Conservation (phyloP, 2,888 invertebrate species). For the Lasioglossum lativentre region DNA sequence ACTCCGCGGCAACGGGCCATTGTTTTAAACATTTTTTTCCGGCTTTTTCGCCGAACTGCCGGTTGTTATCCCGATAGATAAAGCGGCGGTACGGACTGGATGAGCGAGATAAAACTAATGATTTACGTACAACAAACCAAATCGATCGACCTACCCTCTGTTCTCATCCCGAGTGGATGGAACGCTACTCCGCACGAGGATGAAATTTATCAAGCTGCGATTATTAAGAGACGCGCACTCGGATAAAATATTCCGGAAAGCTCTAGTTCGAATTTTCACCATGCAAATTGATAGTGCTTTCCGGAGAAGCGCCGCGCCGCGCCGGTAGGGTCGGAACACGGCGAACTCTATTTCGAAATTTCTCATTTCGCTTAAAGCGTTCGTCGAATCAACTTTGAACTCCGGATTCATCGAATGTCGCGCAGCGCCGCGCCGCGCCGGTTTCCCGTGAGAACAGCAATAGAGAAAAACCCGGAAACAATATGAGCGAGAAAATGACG, state of each 20-base stretch:
- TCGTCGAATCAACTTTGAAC: neutral
- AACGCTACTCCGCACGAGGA: slow-evolving; percentile 74
- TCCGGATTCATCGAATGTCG: slow-evolving; percentile 13
- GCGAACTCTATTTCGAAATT: too few relatives aligned
- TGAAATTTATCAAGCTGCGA: slow-evolving; percentile 57
- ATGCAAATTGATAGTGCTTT: too few relatives aligned
- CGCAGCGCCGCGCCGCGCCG: slow-evolving; percentile 21
- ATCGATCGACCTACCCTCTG: slow-evolving; percentile 53
- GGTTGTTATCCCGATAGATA: slow-evolving; percentile 81
- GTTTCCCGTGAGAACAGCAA: slow-evolving; percentile 2
- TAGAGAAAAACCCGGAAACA: slow-evolving; percentile 38
- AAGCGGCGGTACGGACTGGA: slow-evolving; percentile 81
- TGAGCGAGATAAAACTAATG: slow-evolving; percentile 83
- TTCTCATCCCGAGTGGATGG: slow-evolving; percentile 70
- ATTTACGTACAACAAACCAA: slow-evolving; percentile 77
- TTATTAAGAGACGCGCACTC: slow-evolving; percentile 24
- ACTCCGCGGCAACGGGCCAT: slow-evolving; percentile 72
- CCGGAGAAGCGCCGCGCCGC: too few relatives aligned
- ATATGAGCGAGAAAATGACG: slow-evolving; percentile 64
- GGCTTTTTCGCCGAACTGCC: slow-evolving; percentile 77
- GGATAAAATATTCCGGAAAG: neutral
- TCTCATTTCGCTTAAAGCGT: neutral
- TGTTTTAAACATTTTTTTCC: slow-evolving; percentile 75
- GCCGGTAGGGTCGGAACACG: too few relatives aligned
- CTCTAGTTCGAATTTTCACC: neutral